Conservation (phyloP, 1,140 invertebrate genomes). For the Onthophagus taurus region DNA sequence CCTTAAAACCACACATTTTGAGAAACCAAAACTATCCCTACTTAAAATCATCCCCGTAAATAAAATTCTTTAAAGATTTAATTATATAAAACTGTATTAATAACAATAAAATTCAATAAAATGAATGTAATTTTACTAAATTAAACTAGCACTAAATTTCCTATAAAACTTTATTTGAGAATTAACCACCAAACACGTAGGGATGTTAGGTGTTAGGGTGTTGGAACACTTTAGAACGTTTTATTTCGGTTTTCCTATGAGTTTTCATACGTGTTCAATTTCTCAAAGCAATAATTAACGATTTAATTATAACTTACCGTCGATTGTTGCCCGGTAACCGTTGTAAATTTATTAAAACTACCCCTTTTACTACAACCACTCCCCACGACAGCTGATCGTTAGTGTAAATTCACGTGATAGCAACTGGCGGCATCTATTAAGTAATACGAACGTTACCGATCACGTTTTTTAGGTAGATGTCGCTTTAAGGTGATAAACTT, state of each 20-base stretch:
- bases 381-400: constrained; percentile 39
- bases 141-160: not conserved
- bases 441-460: too few relatives aligned
- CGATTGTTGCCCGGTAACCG: constrained; percentile 7
- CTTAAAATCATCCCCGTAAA: too few relatives aligned
- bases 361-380: constrained; percentile 33
- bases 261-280: constrained; percentile 3
- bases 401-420: constrained; percentile 38
- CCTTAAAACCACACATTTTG: constrained; percentile 5
- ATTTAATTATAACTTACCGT: constrained; percentile 4
- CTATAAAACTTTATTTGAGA: not conserved
- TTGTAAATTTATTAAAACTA: constrained; percentile 21
- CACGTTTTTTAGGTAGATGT: too few relatives aligned
- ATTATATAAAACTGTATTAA: not conserved
- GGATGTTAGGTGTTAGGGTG: not conserved
- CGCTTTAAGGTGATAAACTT: too few relatives aligned
- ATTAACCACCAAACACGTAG: not conserved
- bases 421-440: constrained; percentile 25
- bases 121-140: not conserved
- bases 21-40: not conserved
- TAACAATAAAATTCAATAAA: not conserved
- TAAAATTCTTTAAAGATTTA: too few relatives aligned
- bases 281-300: constrained; percentile 12
- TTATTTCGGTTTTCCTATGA: constrained; percentile 7
- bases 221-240: constrained; percentile 1